Evolutionary conservation across 2,113 vertebrate species (phyloP).

Genomic region (Dasyprocta punctata): DNA sequence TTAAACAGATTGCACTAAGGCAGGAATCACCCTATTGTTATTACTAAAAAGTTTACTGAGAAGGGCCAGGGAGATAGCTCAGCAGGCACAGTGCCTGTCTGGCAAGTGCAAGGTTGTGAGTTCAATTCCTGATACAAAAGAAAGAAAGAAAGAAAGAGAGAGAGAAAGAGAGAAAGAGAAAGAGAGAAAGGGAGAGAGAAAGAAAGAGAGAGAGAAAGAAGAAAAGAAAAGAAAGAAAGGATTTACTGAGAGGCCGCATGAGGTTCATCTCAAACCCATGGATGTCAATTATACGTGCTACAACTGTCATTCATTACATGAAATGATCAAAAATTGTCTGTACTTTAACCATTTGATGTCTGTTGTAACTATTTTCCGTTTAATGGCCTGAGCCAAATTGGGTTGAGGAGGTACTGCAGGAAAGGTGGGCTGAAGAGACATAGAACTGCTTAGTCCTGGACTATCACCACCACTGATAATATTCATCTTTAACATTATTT

Average conservation of each 20-base stretch:
- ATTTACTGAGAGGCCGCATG: background rate
- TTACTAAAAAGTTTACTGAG: background rate
- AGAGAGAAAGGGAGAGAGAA: too few species aligned
- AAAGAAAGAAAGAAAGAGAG: too few species aligned
- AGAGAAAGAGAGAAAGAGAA: too few species aligned
- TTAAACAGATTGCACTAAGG: background rate
- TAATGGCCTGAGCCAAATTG: conserved; percentile 45
- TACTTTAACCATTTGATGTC: conserved; percentile 48
- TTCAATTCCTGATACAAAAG: too few species aligned
- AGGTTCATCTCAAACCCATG: conserved; percentile 5
- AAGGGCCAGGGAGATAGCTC: too few species aligned
- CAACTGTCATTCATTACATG: conserved; percentile 50
- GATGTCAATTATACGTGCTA: conserved; percentile 33
- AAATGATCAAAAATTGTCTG: conserved; percentile 53
- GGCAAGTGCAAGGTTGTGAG: too few species aligned
- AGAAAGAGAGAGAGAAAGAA: too few species aligned
- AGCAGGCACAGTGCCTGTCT: too few species aligned
- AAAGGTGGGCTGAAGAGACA: background rate
- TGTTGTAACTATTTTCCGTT: conserved; percentile 38
- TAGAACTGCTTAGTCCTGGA: background rate
- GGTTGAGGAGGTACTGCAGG: background rate
- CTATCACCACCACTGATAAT: background rate
- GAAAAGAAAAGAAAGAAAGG: too few species aligned
- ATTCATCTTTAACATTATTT: background rate
- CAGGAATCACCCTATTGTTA: background rate